These are phyloP conservation scores for Onthophagus sagittarius DNA, from an alignment of 2,888 invertebrate species.

Conservation along the genomic window DNA sequence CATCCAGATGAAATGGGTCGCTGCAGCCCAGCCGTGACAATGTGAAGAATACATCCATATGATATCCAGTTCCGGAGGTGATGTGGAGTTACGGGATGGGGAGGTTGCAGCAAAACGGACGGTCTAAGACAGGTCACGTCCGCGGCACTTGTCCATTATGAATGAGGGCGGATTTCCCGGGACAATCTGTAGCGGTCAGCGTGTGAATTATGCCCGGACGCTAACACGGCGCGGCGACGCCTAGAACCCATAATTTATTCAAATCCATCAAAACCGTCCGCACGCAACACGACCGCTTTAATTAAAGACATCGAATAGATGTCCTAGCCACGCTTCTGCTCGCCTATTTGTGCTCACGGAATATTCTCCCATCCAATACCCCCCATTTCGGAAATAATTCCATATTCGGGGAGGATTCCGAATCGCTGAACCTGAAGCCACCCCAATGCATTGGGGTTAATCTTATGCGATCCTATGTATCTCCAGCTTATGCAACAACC, in stretches of 20 bases:
- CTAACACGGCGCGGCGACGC: slow-evolving; percentile 22
- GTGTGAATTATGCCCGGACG: slow-evolving; percentile 32
- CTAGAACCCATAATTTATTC: slow-evolving; percentile 29
- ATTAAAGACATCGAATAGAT: not conserved
- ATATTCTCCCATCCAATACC: not conserved
- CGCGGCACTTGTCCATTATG: slow-evolving; percentile 36
- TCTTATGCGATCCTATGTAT: not conserved
- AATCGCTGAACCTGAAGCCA: not conserved
- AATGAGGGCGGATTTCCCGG: slow-evolving; percentile 37
- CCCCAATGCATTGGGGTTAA: not conserved
- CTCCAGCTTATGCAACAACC: not conserved
- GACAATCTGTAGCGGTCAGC: slow-evolving; percentile 35
- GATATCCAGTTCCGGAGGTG: not conserved
- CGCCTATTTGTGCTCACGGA: not conserved
- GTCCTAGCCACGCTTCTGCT: not conserved
- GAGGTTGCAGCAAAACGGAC: slow-evolving; percentile 2
- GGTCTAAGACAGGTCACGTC: slow-evolving; percentile 33
- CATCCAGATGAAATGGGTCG: not conserved
- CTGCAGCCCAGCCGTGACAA: not conserved
- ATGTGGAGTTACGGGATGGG: not conserved
- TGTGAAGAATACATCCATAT: slow-evolving; percentile 9
- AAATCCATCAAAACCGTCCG: slow-evolving; percentile 22
- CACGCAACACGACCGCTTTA: not conserved
- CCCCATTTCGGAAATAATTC: not conserved
- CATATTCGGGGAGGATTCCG: not conserved